Base-by-base conservation (phyloP, 2,113 vertebrate genomes). In the Sturnira hondurensis region DNA sequence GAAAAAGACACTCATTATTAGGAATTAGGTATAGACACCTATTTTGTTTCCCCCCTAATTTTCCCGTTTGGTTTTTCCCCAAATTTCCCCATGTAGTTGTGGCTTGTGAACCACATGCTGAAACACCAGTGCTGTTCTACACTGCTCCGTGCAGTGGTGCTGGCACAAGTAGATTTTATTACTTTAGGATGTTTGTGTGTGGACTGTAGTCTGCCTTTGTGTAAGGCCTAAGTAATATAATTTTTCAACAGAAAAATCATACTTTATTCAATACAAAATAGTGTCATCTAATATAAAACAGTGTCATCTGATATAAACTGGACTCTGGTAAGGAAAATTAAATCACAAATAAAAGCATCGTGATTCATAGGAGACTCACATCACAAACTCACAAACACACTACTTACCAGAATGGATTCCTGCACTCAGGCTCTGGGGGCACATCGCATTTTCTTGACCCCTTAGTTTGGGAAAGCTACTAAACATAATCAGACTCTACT, bases 391-490 rank as follows among this genome's bases (percentile, higher is more conserved):
- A 45, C 50, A 54, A 93, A 74, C 28, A 73, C 3, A 54, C 4
- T 2, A 1, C 26, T 86, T 36, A 63, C 61, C 67, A 96, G 41
- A 89, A 36, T 45, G 70, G 84, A 58, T 68, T 87, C n/a, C 28
- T 87, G 54, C 26, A 56, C 28, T 76, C 41, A 41, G 47, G 26
- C 52, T 92, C 36, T 87, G 45, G 87, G 45, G 10, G 47, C 15
- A 82, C 15, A 10, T 20, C 31, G 90, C 71, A 36, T 45, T 91
- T 82, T 90, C 22, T n/a, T 70, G 41, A 89, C 54, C 10, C 16
- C 41, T 73, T 61, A 70, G 92, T 92, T 92, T 84, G 54, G 78
- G 89, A 97, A 93, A 65, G 68, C 50, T 82, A n/a, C 85, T 50
- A 28, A 84, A 77, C 7, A 65, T 87, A 74, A 88, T 61, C 50